These are phyloP conservation scores for Papilio machaon DNA, from an alignment of 1,140 invertebrate genomes.

Conservation along the genomic window DNA sequence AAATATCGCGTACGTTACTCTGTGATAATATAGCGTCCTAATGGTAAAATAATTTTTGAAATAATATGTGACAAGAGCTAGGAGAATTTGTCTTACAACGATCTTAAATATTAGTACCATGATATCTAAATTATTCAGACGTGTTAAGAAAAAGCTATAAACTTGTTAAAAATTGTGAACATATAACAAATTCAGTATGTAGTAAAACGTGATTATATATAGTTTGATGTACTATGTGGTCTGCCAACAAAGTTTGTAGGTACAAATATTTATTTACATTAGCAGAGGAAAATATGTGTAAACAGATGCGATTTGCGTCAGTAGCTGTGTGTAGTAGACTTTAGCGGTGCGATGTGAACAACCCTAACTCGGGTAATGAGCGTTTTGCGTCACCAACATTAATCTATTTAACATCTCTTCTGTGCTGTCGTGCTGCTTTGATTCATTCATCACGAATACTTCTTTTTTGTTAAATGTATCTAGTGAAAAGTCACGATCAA, in stretches of 20 bases:
- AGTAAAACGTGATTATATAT: neutral
- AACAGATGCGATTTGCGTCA: slow-evolving; percentile 53
- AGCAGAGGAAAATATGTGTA: slow-evolving; percentile 45
- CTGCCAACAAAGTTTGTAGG: slow-evolving; percentile 19
- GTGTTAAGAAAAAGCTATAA: neutral
- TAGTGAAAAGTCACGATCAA: slow-evolving; percentile 37
- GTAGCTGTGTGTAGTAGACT: slow-evolving; percentile 45
- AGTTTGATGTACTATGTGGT: slow-evolving; percentile 20
- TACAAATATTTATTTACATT: slow-evolving; percentile 45
- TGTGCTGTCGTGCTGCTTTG: slow-evolving; percentile 34
- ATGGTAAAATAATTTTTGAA: no score
- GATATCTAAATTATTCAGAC: neutral
- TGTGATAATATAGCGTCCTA: no score
- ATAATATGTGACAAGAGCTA: neutral
- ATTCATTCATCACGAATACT: slow-evolving; percentile 43
- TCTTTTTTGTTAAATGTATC: slow-evolving; percentile 37
- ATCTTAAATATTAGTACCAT: neutral
- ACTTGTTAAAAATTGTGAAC: neutral
- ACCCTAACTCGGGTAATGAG: slow-evolving; percentile 44
- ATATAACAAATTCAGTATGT: neutral
- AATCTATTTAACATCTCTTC: slow-evolving; percentile 45
- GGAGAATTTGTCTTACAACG: neutral
- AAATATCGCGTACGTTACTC: no score
- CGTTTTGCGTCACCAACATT: slow-evolving; percentile 44
- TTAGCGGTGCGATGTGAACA: slow-evolving; percentile 49